These are phyloP conservation scores for Pseudoatta argentina DNA, from an alignment of 1,140 invertebrate species.

Conservation along the genomic window DNA sequence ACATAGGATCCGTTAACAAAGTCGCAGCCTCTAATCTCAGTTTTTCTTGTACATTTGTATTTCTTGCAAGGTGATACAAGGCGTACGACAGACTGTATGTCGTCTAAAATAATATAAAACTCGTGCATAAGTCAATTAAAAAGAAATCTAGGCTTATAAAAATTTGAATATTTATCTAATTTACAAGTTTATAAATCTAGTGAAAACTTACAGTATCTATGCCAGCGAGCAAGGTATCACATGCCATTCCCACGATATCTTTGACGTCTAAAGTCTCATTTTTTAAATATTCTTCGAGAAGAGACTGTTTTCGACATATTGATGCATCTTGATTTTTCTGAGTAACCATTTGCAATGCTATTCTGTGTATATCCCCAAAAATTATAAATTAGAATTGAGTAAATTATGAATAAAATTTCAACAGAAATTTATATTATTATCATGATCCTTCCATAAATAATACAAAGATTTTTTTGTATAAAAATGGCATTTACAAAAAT, in stretches of 20 bases:
- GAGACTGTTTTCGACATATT: conserved; percentile 81
- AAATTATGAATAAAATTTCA: not conserved
- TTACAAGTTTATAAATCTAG: not conserved
- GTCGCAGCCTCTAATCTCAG: conserved; percentile 89
- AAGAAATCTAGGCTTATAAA: no score
- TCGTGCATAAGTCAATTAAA: not conserved
- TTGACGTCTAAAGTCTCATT: conserved; percentile 90
- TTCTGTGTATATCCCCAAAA: conserved; percentile 82
- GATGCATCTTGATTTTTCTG: conserved; percentile 86
- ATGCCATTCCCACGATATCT: conserved; percentile 93
- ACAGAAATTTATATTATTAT: not conserved
- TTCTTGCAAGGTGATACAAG: conserved; percentile 93
- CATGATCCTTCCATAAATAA: not conserved
- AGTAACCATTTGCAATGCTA: conserved; percentile 90
- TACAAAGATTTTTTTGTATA: not conserved
- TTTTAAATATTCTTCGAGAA: conserved; percentile 90
- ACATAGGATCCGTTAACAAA: conserved; percentile 86
- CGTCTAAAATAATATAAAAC: conserved; percentile 88
- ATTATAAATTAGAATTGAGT: conserved; percentile 37
- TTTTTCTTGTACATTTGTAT: conserved; percentile 91
- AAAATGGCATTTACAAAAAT: not conserved
- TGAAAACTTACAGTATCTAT: conserved; percentile 92
- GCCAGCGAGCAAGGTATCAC: conserved; percentile 94
- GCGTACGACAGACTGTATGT: conserved; percentile 92
- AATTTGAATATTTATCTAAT: no score